Conservation (phyloP, 92 coral and sea anemone genomes). For the Plumapathes pennacea region DNA sequence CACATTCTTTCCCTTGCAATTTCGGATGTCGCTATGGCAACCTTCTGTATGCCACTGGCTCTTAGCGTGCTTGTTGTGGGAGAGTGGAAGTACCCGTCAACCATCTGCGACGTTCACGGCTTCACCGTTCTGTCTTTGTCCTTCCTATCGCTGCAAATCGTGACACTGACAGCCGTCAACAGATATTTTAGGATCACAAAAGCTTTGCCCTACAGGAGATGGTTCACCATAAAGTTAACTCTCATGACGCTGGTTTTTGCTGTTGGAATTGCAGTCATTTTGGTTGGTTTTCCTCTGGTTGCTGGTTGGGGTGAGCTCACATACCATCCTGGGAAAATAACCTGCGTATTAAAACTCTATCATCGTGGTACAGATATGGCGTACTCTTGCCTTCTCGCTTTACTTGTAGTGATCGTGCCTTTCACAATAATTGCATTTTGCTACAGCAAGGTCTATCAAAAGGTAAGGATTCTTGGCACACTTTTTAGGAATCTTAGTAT, state of each 20-base stretch:
- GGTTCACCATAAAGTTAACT: constrained; percentile 40
- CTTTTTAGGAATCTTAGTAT: too few species aligned
- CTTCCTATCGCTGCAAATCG: constrained; percentile 53
- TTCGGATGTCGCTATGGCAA: constrained; percentile 48
- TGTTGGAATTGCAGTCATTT: constrained; percentile 20
- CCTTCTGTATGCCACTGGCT: constrained; percentile 51
- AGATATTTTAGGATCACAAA: constrained; percentile 50
- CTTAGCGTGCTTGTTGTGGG: constrained; percentile 48
- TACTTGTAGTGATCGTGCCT: constrained; percentile 36
- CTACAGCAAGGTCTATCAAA: constrained; percentile 43
- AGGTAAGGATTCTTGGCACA: too few species aligned
- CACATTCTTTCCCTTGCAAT: constrained; percentile 49
- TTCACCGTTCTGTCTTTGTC: constrained; percentile 42
- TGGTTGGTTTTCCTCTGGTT: constrained; percentile 35
- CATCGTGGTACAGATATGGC: constrained; percentile 22
- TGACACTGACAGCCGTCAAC: constrained; percentile 47
- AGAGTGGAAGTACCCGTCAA: constrained; percentile 26
- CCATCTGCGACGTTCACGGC: constrained; percentile 52
- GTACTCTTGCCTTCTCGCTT: constrained; percentile 38
- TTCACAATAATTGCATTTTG: constrained; percentile 39
- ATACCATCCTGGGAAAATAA: constrained; percentile 54
- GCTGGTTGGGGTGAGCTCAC: constrained; percentile 41
- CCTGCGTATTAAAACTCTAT: constrained; percentile 49
- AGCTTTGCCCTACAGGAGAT: constrained; percentile 33
- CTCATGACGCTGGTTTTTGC: constrained; percentile 14